Conservation (phyloP, 1,140 invertebrate species). For the Panagrolaimus sp. region DNA sequence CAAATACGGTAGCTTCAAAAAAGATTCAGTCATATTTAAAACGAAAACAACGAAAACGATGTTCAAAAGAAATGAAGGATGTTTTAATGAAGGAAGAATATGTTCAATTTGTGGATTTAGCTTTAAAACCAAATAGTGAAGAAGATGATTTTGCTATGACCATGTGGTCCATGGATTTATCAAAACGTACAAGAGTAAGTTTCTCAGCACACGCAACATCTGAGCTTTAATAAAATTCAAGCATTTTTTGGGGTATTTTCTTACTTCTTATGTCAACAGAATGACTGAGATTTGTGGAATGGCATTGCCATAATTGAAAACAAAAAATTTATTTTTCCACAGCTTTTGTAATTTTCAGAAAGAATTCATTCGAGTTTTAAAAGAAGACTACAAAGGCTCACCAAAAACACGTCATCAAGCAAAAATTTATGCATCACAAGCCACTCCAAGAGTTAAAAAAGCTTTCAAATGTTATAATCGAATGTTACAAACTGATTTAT, state of each 20-base stretch:
- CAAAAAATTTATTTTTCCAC: neutral
- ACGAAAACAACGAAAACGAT: neutral
- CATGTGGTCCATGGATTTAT: slow-evolving; percentile 1
- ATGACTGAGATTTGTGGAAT: neutral
- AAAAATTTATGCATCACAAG: neutral
- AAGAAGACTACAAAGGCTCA: slow-evolving; percentile 13
- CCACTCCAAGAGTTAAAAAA: neutral
- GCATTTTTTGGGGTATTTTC: too few species aligned
- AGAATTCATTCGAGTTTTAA: neutral
- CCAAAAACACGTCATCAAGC: neutral
- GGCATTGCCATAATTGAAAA: neutral
- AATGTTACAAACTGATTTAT: neutral
- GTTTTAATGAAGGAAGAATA: slow-evolving; percentile 1
- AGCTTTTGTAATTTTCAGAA: neutral
- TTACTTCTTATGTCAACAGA: neutral
- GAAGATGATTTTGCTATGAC: neutral
- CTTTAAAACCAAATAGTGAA: neutral
- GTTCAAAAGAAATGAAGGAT: neutral
- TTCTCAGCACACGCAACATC: too few species aligned
- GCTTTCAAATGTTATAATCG: neutral
- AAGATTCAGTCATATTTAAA: neutral
- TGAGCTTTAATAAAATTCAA: too few species aligned
- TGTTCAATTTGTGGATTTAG: neutral
- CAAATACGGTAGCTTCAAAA: slow-evolving; percentile 2
- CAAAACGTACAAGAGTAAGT: neutral